Conservation (phyloP, 2,888 invertebrate species). For the Scrobipalpa costella region DNA sequence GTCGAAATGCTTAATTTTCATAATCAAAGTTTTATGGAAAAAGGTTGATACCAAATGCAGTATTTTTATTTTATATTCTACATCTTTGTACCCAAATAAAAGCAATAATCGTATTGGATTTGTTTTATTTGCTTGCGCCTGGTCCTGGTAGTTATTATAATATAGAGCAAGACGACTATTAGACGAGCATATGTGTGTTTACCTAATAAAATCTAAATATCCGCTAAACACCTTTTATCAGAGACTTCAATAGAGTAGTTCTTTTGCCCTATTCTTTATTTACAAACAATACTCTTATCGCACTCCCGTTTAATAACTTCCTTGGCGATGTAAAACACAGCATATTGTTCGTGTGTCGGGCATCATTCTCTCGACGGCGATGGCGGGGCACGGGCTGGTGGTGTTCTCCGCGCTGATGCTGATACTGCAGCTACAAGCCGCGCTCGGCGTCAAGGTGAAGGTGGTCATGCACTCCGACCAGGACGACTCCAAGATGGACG, state of each 20-base stretch:
- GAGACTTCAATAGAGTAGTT: conserved; percentile 25
- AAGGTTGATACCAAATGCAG: conserved; percentile 80
- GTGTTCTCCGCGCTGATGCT: conserved; percentile 44
- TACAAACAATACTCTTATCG: conserved; percentile 65
- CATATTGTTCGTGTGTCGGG: background rate
- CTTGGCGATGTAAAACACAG: conserved; percentile 30
- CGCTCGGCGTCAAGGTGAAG: conserved; percentile 65
- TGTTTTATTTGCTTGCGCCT: conserved; percentile 42
- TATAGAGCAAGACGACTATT: background rate
- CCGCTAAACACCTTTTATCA: conserved; percentile 13
- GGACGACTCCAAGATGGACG: conserved; percentile 63
- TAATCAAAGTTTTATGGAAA: conserved; percentile 75
- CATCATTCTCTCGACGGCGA: conserved; percentile 38
- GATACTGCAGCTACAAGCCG: conserved; percentile 47
- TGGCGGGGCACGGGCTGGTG: conserved; percentile 46
- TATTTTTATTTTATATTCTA: conserved; percentile 80
- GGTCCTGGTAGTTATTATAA: background rate
- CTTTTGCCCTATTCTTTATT: conserved; percentile 45
- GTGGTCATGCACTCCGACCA: conserved; percentile 69
- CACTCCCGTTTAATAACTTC: conserved; percentile 42
- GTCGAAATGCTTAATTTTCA: conserved; percentile 78
- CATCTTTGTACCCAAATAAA: conserved; percentile 80
- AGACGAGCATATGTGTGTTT: too few relatives aligned
- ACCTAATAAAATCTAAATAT: background rate
- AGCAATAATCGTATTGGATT: conserved; percentile 62